phyloP scores from a whole-genome alignment of 2,113 vertebrate genomes.

The Nothoprocta pentlandii region DNA sequence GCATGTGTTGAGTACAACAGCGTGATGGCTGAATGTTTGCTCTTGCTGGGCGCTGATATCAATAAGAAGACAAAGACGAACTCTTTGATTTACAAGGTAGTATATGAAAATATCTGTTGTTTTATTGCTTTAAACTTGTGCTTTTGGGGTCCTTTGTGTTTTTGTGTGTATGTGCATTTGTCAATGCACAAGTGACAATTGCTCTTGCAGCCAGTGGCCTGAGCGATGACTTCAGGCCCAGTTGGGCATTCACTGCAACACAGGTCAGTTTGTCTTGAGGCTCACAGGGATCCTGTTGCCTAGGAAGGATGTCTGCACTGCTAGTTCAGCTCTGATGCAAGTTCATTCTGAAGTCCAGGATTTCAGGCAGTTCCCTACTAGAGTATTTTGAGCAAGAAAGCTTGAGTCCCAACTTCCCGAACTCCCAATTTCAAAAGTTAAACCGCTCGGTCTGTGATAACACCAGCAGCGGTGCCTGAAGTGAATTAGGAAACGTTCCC shows the following conservation, averaged over 20 bases:
- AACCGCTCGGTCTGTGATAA: neutral
- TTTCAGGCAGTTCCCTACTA: neutral
- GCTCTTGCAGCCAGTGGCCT: neutral
- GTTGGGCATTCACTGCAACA: neutral
- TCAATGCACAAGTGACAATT: neutral
- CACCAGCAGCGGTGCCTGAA: neutral
- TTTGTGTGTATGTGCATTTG: neutral
- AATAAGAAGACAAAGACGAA: constrained; percentile 86
- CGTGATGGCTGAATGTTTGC: constrained; percentile 89
- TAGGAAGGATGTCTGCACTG: neutral
- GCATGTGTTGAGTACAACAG: constrained; percentile 87
- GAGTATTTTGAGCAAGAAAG: neutral
- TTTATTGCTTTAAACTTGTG: neutral
- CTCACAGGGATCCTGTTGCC: neutral
- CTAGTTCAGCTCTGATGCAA: neutral
- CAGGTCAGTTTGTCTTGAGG: neutral
- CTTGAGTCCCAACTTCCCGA: neutral
- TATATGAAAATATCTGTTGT: neutral
- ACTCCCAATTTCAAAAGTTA: neutral
- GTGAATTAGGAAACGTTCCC: neutral
- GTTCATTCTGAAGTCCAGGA: neutral
- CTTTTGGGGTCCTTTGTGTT: neutral
- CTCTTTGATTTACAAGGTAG: constrained; percentile 92
- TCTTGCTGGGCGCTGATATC: constrained; percentile 89
- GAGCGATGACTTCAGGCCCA: neutral